Evolutionary conservation across 2,888 invertebrate species (phyloP), one percentile per base, ranked within the genome.

Genomic region (Parnassius smintheus): DNA sequence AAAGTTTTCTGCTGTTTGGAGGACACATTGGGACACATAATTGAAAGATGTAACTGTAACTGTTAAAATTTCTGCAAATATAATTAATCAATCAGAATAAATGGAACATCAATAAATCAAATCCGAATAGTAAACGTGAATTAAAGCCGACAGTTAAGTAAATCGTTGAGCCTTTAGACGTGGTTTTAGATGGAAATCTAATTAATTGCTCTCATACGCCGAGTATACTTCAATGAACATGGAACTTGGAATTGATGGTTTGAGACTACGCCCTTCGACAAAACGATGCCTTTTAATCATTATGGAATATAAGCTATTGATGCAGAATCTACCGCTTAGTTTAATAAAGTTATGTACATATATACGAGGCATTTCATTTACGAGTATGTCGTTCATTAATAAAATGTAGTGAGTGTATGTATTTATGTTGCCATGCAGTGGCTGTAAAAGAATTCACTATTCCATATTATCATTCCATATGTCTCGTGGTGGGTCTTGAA

Each of bases 161-260:
- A 62, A 58, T 35, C 58, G 53, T 41, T 25, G 48, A 62, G 25
- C 58, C 58, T 12, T 62, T 44, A 53, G 50, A 54, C 50, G 53
- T 53, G 61, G 61, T 61, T 61, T 61, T 46, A 52, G 61, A 61
- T 61, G 56, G 61, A 41, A 61, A 61, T 61, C 61, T 61, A 56
- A 61, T 61, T 56, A 61, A 61, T 61, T 61, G 61, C 61, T 56
- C 61, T 51, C 56, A 61, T 56, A 61, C 48, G 61, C 56, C 52
- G 10, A 56, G 61, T 48, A 25, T 61, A 52, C 51, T 61, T 46
- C 61, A 56, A 50, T 56, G 56, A 61, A 61, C 10, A 41, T 35
- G 46, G 56, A 35, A 56, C 51, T 51, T 52, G 61, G 45, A 35
- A 61, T 61, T 61, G 61, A 61, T 61, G 61, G 56, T 10, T 46